A percentile compares a stretch with the other conserved stretches of the same genome.
These are phyloP conservation scores for Vanacampus margaritifer DNA, from an alignment of 2,113 vertebrate species.

Conservation along the genomic window DNA sequence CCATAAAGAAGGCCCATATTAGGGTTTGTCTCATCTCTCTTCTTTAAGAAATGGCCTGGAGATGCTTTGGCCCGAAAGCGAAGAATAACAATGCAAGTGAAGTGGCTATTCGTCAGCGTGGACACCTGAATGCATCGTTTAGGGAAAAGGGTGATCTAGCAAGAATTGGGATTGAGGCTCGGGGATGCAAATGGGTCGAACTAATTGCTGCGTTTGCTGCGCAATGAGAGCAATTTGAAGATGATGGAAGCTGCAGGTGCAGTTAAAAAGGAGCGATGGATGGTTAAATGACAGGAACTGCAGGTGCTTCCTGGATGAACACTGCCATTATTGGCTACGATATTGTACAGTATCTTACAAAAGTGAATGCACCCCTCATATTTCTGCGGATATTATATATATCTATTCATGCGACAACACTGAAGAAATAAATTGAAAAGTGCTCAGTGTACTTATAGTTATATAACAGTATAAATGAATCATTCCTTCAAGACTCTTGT, in stretches of 20 bases:
- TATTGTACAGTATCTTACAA: no score
- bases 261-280: not conserved
- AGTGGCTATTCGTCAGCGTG: not conserved
- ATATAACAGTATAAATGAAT: no score
- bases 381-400: no score
- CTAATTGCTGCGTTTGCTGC: constrained; percentile 66
- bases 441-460: no score
- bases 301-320: constrained; percentile 1
- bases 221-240: constrained; percentile 31
- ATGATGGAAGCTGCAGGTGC: constrained; percentile 57
- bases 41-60: constrained; percentile 7
- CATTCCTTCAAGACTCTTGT: no score
- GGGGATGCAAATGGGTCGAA: constrained; percentile 57
- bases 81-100: not conserved
- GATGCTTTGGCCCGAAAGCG: not conserved
- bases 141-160: constrained; percentile 35
- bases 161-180: constrained; percentile 43
- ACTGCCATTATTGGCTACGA: not conserved
- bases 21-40: constrained; percentile 11
- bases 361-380: no score
- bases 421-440: no score
- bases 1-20: constrained; percentile 2
- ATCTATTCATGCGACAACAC: no score
- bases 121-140: constrained; percentile 1
- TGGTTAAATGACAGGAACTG: not conserved